Percentiles rank a stretch among this genome's conserved stretches.
phyloP scores from a whole-genome alignment of 2,888 invertebrate species.

The Psylliodes chrysocephalus region DNA sequence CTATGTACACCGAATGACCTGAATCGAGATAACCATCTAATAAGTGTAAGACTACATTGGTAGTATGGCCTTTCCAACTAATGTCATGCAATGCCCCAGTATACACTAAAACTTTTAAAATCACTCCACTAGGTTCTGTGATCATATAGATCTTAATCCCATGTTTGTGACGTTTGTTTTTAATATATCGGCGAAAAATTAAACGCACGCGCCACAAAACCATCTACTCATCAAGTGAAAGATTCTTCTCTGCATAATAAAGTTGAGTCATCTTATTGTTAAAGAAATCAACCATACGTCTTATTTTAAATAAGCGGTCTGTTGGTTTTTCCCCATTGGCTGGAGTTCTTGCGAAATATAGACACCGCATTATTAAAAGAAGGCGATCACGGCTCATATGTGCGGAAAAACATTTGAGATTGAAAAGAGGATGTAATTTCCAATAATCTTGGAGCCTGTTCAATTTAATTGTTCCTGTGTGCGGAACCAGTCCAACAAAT shows the following conservation, averaged over 20 bases:
- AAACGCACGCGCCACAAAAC: too few species aligned
- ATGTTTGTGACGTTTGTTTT: too few species aligned
- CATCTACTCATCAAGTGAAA: too few species aligned
- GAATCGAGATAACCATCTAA: neutral
- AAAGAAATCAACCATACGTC: too few species aligned
- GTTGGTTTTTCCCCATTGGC: neutral
- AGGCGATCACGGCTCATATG: conserved; percentile 9
- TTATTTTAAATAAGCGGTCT: conserved; percentile 11
- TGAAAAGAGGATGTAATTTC: neutral
- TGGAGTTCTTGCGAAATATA: conserved; percentile 7
- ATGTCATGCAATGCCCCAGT: neutral
- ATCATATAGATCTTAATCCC: too few species aligned
- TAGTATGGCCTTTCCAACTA: neutral
- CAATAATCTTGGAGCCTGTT: conserved; percentile 17
- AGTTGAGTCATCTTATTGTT: too few species aligned
- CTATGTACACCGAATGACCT: neutral
- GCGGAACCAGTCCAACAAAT: conserved; percentile 13
- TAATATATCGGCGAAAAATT: too few species aligned
- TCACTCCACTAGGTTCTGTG: too few species aligned
- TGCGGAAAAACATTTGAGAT: neutral
- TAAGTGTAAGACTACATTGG: neutral
- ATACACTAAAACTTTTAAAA: too few species aligned
- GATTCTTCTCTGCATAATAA: too few species aligned
- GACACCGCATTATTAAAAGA: conserved; percentile 2
- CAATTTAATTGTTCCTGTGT: conserved; percentile 19